Evolutionary conservation across 2,113 vertebrate species (phyloP).

Genomic region (Gobiocypris rarus): DNA sequence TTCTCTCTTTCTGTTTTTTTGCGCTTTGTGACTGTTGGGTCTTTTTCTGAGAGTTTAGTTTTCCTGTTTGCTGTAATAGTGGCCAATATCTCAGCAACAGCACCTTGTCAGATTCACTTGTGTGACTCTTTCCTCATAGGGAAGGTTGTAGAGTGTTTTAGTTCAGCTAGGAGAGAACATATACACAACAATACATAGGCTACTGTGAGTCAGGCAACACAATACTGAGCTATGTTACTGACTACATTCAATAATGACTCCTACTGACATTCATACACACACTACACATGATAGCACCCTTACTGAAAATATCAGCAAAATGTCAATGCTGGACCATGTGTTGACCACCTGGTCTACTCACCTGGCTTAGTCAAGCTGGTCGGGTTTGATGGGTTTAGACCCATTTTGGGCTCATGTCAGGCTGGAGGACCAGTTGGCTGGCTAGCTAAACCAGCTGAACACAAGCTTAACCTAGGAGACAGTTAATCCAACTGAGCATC

Average conservation of each 20-base stretch:
- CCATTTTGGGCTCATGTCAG: too few relatives aligned
- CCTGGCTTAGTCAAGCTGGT: too few relatives aligned
- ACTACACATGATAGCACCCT: too few relatives aligned
- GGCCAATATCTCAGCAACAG: background rate
- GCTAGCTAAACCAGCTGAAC: too few relatives aligned
- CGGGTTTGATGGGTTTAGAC: too few relatives aligned
- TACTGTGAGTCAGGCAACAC: background rate
- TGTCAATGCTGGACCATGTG: background rate
- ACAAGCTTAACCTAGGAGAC: too few relatives aligned
- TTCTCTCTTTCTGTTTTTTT: background rate
- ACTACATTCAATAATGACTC: background rate
- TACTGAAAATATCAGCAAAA: background rate
- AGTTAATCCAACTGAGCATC: too few relatives aligned
- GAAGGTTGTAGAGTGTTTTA: background rate
- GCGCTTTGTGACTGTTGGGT: background rate
- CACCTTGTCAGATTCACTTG: slow-evolving; percentile 26
- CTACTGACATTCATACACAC: background rate
- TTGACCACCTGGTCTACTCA: too few relatives aligned
- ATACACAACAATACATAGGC: background rate
- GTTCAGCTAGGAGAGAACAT: background rate
- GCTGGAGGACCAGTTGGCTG: too few relatives aligned
- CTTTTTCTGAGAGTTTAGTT: background rate
- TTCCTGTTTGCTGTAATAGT: background rate
- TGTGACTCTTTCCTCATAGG: slow-evolving; percentile 5
- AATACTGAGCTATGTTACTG: background rate